Conservation (phyloP, 2,113 vertebrate species). For the Cavia porcellus region DNA sequence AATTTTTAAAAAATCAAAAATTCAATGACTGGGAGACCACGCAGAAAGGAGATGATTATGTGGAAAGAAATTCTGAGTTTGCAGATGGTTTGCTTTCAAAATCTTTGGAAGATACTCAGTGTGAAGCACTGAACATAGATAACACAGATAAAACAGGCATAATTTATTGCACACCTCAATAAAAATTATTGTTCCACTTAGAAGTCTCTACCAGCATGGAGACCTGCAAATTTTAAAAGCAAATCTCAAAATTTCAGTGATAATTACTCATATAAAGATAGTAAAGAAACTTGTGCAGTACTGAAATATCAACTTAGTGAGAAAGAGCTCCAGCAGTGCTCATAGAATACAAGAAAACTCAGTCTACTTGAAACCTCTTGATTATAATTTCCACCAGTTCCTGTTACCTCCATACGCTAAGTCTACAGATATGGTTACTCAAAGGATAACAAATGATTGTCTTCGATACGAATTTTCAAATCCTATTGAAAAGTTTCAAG, state of each 20-base stretch:
- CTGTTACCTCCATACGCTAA: constrained; percentile 97
- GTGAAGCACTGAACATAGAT: constrained; percentile 98
- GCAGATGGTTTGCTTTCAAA: constrained; percentile 99
- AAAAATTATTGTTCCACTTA: constrained; percentile 96
- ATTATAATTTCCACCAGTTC: constrained; percentile 94
- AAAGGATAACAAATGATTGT: constrained; percentile 92
- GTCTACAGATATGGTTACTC: constrained; percentile 95
- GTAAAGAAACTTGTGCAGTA: constrained; percentile 95
- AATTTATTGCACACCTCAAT: constrained; percentile 99
- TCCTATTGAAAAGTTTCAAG: constrained; percentile 94
- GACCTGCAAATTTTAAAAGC: constrained; percentile 92
- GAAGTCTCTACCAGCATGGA: constrained; percentile 94
- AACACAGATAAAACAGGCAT: constrained; percentile 98
- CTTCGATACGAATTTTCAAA: constrained; percentile 90
- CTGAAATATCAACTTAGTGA: constrained; percentile 97
- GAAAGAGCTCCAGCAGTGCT: constrained; percentile 94
- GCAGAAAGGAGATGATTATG: constrained; percentile 97
- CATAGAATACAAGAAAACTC: constrained; percentile 92
- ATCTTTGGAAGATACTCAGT: constrained; percentile 99
- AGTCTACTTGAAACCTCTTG: constrained; percentile 93
- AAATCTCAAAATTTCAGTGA: constrained; percentile 92
- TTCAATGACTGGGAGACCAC: constrained; percentile 95
- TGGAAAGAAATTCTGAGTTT: constrained; percentile 99
- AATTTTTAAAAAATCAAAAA: constrained; percentile 84
- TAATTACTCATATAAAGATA: constrained; percentile 93